Conservation (phyloP, 2,888 invertebrate genomes). For the Scaptodrosophila latifasciaeformis region DNA sequence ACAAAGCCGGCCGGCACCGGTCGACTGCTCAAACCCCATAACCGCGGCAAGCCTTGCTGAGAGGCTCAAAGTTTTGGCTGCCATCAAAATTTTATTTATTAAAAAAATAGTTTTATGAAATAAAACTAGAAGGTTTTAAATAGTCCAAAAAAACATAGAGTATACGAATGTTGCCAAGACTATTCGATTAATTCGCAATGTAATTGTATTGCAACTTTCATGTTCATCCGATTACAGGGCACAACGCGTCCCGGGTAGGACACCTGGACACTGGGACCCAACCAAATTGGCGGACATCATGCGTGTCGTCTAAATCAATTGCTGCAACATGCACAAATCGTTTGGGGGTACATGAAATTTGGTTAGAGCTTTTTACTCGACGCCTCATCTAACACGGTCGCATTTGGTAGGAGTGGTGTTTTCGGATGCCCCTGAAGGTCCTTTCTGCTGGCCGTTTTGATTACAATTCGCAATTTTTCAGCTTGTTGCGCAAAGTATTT, state of each 20-base stretch:
- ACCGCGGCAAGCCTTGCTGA: too few relatives aligned
- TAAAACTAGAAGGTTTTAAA: too few relatives aligned
- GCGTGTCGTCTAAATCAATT: slow-evolving; percentile 45
- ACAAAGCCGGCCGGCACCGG: slow-evolving; percentile 52
- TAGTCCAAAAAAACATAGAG: too few relatives aligned
- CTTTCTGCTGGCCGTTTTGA: slow-evolving; percentile 33
- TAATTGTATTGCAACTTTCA: too few relatives aligned
- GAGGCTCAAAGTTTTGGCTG: too few relatives aligned
- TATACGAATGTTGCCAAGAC: too few relatives aligned
- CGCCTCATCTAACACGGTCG: too few relatives aligned
- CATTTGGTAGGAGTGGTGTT: slow-evolving; percentile 7
- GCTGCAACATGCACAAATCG: slow-evolving; percentile 57
- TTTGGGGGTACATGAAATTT: slow-evolving; percentile 54
- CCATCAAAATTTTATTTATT: slow-evolving; percentile 20
- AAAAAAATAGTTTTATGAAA: too few relatives aligned
- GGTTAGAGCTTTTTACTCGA: slow-evolving; percentile 44
- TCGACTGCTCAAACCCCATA: too few relatives aligned
- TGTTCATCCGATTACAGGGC: slow-evolving; percentile 48
- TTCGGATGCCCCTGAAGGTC: slow-evolving; percentile 4
- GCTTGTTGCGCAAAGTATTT: slow-evolving; percentile 48
- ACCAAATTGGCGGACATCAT: too few relatives aligned
- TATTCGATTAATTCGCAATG: too few relatives aligned
- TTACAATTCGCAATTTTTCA: slow-evolving; percentile 56
- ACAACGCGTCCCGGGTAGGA: slow-evolving; percentile 1
- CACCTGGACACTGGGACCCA: too few relatives aligned